phyloP scores from a whole-genome alignment of 2,888 invertebrate species.

The Hipparchia semele region DNA sequence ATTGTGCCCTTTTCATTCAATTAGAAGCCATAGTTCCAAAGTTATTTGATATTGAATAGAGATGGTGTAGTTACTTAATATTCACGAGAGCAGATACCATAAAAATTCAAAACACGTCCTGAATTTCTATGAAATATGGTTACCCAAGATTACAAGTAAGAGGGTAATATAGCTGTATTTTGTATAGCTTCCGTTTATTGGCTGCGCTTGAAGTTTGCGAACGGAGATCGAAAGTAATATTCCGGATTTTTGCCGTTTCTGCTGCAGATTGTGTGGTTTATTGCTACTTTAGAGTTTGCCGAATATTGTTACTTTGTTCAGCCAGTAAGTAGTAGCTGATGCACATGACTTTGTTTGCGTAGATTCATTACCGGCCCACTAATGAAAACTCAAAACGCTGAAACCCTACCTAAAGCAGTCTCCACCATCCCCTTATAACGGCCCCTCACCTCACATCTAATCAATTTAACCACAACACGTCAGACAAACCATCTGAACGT shows the following conservation, averaged over 20 bases:
- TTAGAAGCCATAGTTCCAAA: background rate
- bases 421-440: too few species aligned
- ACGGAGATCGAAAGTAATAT: conserved; percentile 21
- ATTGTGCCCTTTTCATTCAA: background rate
- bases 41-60: background rate
- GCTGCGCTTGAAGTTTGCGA: conserved; percentile 27
- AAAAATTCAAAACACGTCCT: conserved; percentile 5
- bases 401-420: too few species aligned
- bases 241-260: conserved; percentile 23
- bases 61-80: background rate
- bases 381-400: too few species aligned
- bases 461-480: too few species aligned
- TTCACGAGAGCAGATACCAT: background rate
- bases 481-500: too few species aligned
- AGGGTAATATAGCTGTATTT: conserved; percentile 32
- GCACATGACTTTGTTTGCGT: too few species aligned
- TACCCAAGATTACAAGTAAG: conserved; percentile 30
- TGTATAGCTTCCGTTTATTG: conserved; percentile 34
- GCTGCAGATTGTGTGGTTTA: conserved; percentile 3
- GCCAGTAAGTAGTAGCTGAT: background rate
- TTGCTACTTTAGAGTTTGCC: conserved; percentile 24
- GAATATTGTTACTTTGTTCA: background rate
- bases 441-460: too few species aligned
- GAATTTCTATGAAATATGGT: conserved; percentile 11
- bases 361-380: too few species aligned